These are phyloP conservation scores for Cephus spinipes DNA, from an alignment of 2,888 invertebrate species.

Conservation along the genomic window DNA sequence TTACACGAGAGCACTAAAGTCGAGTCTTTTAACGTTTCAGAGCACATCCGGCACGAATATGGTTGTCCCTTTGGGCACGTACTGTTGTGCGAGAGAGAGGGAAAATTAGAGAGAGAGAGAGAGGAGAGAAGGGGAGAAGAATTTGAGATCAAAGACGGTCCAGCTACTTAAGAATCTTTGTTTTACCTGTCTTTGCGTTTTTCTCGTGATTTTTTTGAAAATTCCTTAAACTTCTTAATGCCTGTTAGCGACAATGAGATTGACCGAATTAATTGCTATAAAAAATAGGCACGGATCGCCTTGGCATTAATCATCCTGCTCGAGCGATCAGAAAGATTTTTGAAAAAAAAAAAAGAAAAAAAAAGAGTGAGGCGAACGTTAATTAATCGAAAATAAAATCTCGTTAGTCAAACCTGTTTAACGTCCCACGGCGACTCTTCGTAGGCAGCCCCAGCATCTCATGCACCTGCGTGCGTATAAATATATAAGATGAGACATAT, in stretches of 20 bases:
- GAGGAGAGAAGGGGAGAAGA: neutral
- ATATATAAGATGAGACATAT: neutral
- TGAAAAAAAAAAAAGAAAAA: neutral
- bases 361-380: neutral
- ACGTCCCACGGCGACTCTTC: neutral
- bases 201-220: neutral
- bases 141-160: neutral
- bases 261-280: neutral
- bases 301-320: neutral
- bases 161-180: neutral
- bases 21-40: neutral
- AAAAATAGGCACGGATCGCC: neutral
- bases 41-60: neutral
- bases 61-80: neutral
- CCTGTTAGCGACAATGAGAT: neutral
- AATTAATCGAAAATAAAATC: neutral
- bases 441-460: neutral
- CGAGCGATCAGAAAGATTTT: neutral
- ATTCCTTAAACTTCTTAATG: neutral
- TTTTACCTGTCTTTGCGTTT: neutral
- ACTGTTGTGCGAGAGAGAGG: neutral
- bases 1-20: neutral
- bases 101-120: no score
- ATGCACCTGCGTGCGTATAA: neutral
- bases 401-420: neutral